Base-by-base conservation (phyloP, 2,797 vertebrate genomes). In the Macropodus opercularis region DNA sequence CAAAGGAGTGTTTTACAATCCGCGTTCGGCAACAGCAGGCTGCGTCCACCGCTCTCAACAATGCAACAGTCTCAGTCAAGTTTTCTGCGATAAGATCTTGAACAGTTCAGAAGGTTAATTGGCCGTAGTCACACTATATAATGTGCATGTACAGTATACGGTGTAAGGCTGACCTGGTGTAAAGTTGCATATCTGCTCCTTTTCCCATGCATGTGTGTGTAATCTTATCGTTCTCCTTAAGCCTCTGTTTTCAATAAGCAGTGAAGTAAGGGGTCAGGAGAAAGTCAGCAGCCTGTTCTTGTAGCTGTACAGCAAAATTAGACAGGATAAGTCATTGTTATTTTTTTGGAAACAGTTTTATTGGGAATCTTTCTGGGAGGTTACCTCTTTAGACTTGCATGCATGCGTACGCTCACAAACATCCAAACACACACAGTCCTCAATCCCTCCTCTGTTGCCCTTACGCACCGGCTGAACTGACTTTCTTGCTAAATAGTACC, bases 261-360 rank as follows among this genome's bases (percentile, higher is more conserved):
- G 11, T 17, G 41, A 57, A 43, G 42, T 10, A 4, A 24, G 54
- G 54, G 81, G 69, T 86, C 81, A 80, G 53, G 70, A 5, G 57
- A 71, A 78, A 81, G 85, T 81, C 79, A 84, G 50, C 14, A 49
- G 59, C 46, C n/a, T 64, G 55, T 22, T 13, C 47, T 14, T 39
- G 57, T 15, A 18, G 59, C 35, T 1, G 10, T 22, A 22, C 43
- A 31, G 52, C 23, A 32, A 56, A 48, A 58, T 73, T 67, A 85
- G 64, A 42, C 76, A 69, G 78, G 78, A 83, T 84, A 79, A 82
- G 5, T 36, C 44, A 2, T 49, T 80, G 73, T 84, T 89, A 23
- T 79, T 77, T 64, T n/a, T 74, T 72, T 68, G 51, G 34, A 46
- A 63, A 57, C 57, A 63, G 55, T 66, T 23, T 75, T 80, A 82